Conservation (phyloP, 1,140 invertebrate species). For the Leptinotarsa defecta region DNA sequence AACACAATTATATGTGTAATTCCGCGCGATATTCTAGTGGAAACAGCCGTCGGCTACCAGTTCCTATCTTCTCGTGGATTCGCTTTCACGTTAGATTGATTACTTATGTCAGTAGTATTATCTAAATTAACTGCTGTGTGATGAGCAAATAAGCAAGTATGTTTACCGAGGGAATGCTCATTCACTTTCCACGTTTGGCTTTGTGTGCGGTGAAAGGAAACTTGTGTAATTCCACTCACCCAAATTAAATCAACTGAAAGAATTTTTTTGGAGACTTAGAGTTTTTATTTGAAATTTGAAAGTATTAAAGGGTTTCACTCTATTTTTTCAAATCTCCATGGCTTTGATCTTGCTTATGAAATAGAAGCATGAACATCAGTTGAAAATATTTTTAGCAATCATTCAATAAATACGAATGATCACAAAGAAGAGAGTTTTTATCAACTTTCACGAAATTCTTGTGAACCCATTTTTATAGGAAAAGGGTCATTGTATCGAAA, state of each 20-base stretch:
- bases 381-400: no score
- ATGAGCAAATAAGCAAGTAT: slow-evolving; percentile 20
- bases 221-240: background rate
- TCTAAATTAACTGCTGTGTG: slow-evolving; percentile 27
- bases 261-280: background rate
- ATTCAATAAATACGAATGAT: no score
- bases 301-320: no score
- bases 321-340: no score
- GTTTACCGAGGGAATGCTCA: slow-evolving; percentile 12
- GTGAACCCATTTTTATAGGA: no score
- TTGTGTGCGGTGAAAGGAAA: slow-evolving; percentile 1
- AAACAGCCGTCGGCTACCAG: slow-evolving; percentile 25
- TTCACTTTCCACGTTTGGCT: slow-evolving; percentile 5
- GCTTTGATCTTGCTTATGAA: no score
- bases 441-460: no score
- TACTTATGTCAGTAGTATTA: slow-evolving; percentile 33
- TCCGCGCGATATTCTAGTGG: slow-evolving; percentile 31
- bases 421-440: no score
- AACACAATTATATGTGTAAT: slow-evolving; percentile 37
- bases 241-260: background rate
- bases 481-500: no score
- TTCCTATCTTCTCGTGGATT: slow-evolving; percentile 24
- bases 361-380: no score
- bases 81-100: slow-evolving; percentile 34
- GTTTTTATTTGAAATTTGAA: no score